Base-by-base conservation (phyloP, 2,888 invertebrate species). In the Parnassius orleans region DNA sequence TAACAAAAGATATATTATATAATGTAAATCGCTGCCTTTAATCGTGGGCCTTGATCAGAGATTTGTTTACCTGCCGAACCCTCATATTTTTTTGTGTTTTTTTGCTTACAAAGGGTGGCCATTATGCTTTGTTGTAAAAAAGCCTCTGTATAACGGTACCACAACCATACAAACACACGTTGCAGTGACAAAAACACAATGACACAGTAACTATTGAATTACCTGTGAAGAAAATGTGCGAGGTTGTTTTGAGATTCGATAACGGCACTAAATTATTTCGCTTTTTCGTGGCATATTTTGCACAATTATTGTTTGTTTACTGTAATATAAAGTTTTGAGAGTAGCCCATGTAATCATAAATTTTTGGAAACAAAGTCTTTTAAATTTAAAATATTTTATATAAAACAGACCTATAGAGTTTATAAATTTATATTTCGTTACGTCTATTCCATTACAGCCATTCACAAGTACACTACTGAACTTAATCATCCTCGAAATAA, bases 41-140 rank as follows among this genome's bases (percentile, higher is more conserved):
- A 89, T 87, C 86, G 81, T 73, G 75, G 80, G 72, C 75, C 77
- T 80, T 76, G 83, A 89, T 88, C 85, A 80, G 72, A 80, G 83
- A 84, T 87, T 86, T 80, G 84, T 81, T 84, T 91, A 90, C 90
- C 90, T 90, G 90, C 83, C 67, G 68, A 73, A 76, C 79, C 82
- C 80, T 77, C 69, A 68, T 66, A 66, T 84, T 90, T 83, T 46
- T 87, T 88, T 84, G 78, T 66, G 66, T 84, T 90, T 83, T 46
- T 87, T 88, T 84, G 78, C 75, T 70, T 71, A 71, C 61, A 87
- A 89, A 87, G 88, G 90, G 87, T 87, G 79, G 77, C 86, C 83
- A 84, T 87, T 86, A 87, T 84, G 78, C 82, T 77, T 74, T 66
- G 68, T 67, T 66, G 72, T 74, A 77, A 86, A 90, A 86, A 82